Percentiles rank a stretch among this genome's conserved stretches.
These are phyloP conservation scores for Python bivittatus DNA, from an alignment of 2,113 vertebrate genomes.

Conservation along the genomic window DNA sequence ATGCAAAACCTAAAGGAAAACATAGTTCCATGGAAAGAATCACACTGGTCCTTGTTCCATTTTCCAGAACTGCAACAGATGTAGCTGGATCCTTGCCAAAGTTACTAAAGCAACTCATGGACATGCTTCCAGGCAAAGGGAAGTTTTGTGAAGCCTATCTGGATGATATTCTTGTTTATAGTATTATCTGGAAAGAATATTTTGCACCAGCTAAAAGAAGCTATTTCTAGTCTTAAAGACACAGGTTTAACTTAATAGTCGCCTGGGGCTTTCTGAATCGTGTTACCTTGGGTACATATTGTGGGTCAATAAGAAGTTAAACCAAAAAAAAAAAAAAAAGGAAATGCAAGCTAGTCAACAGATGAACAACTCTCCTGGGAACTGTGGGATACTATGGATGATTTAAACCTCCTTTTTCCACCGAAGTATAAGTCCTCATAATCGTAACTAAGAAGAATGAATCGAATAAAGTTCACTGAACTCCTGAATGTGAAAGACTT, in stretches of 20 bases:
- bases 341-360: neutral
- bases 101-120: neutral
- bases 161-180: neutral
- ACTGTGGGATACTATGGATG: neutral
- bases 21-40: neutral
- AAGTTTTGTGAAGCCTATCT: neutral
- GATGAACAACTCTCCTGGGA: neutral
- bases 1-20: neutral
- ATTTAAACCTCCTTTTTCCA: neutral
- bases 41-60: neutral
- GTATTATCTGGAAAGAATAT: neutral
- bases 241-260: neutral
- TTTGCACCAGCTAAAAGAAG: neutral
- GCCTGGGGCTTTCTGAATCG: neutral
- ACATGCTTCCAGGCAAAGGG: neutral
- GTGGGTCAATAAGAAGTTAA: neutral
- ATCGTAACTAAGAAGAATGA: neutral
- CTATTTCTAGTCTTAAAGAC: neutral
- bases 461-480: neutral
- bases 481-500: neutral
- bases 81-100: neutral
- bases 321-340: neutral
- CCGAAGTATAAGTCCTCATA: neutral
- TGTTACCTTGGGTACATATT: neutral
- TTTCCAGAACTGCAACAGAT: neutral